Evolutionary conservation across 2,113 vertebrate genomes (phyloP), one percentile per base, ranked within the genome.

Genomic region (Brachionichthys hirsutus): DNA sequence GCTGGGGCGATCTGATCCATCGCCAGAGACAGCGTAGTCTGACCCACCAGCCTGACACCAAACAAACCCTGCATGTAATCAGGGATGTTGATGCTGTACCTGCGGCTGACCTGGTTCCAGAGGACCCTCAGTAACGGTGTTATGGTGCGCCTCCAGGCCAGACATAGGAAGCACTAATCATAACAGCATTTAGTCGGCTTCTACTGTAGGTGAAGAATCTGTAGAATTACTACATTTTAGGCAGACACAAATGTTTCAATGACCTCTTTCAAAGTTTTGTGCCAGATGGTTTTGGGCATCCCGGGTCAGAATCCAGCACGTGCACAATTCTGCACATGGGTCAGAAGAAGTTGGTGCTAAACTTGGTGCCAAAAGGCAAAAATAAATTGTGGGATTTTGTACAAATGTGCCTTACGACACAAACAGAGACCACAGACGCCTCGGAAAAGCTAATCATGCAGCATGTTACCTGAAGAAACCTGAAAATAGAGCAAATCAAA

Each of bases 101-200:
- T 36, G 49, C 24, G 8, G 54, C 50, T 81, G 81, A 84, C 85
- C 88, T 49, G n/a, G n/a, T n/a, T n/a, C n/a, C n/a, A n/a, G n/a
- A n/a, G n/a, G n/a, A n/a, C n/a, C 17, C 57, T 72, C 72, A 75
- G 76, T 80, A 83, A 58, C 54, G 51, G 47, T 79, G 72, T 79
- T 80, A 50, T 85, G 78, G 78, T 76, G 88, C 85, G 55, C 22
- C 55, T 70, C 16, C 42, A 59, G 60, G 59, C 61, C 55, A 48
- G 67, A 77, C 71, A 38, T 8, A 66, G 85, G 82, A 87, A 86
- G 65, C 57, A 15, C 54, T 71, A 71, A 85, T 85, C 83, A 84
- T 75, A 84, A 82, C 71, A 82, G 16, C 53, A 51, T 62, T 40
- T 43, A 24, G 55, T 66, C 12, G 2, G 34, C 60, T 38, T 70